These are phyloP conservation scores for Apodemia hepburni DNA, from an alignment of 2,888 invertebrate genomes.

Conservation along the genomic window DNA sequence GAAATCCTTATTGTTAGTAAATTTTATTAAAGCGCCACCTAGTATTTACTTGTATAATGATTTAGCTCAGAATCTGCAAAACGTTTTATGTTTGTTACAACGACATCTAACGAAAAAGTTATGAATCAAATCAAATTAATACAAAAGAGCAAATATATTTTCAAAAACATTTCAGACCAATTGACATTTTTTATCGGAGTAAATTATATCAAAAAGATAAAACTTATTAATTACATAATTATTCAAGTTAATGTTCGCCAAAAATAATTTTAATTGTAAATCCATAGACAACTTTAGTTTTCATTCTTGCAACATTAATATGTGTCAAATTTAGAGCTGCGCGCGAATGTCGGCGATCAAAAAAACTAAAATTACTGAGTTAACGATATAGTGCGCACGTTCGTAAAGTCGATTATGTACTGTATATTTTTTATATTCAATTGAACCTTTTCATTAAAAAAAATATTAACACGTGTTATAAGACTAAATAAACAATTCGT, in stretches of 20 bases:
- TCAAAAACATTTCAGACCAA: not conserved
- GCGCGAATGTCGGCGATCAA: not conserved
- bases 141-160: not conserved
- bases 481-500: not conserved
- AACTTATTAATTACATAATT: not conserved
- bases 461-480: not conserved
- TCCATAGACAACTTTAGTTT: not conserved
- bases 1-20: not conserved
- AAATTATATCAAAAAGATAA: too few species aligned
- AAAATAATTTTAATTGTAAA: not conserved
- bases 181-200: not conserved
- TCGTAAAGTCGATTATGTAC: not conserved
- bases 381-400: not conserved
- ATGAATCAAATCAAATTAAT: not conserved
- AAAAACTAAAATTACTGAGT: conserved; percentile 1
- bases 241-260: not conserved
- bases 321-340: conserved; percentile 5
- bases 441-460: not conserved
- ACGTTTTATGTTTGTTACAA: not conserved
- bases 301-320: not conserved
- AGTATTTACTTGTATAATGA: not conserved
- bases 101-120: not conserved
- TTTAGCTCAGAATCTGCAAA: not conserved
- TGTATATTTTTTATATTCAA: not conserved
- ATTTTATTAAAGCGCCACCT: conserved; percentile 5